Conservation (phyloP, 2,113 vertebrate genomes). For the Damaliscus lunatus region DNA sequence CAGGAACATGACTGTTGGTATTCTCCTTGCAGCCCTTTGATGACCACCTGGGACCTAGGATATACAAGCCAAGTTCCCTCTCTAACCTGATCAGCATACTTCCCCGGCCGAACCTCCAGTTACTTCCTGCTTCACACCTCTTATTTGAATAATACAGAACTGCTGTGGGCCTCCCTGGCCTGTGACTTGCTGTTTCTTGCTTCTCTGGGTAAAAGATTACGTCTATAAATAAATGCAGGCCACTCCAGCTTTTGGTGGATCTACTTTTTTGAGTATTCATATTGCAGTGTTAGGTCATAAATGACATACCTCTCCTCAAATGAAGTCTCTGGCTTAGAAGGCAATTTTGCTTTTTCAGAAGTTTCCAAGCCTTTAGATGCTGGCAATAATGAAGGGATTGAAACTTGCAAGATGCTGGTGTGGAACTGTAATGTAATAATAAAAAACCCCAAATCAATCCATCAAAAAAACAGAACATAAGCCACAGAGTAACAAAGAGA, state of each 20-base stretch:
- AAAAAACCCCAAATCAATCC: not conserved
- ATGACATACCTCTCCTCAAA: conserved; percentile 77
- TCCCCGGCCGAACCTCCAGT: no score
- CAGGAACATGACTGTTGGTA: accelerated
- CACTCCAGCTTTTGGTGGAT: not conserved
- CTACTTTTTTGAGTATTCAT: not conserved
- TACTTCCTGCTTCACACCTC: not conserved
- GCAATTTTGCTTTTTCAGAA: conserved; percentile 71
- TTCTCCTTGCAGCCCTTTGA: not conserved
- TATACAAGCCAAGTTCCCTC: not conserved
- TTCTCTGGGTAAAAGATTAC: not conserved
- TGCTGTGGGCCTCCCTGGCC: not conserved
- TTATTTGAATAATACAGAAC: not conserved
- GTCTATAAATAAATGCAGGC: not conserved
- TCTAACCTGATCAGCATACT: not conserved
- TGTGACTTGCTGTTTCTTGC: not conserved
- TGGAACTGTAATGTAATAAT: conserved; percentile 74
- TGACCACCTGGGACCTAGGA: not conserved
- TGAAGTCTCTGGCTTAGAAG: conserved; percentile 68
- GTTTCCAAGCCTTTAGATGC: conserved; percentile 63
- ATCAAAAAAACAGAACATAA: not conserved
- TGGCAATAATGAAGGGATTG: conserved; percentile 78
- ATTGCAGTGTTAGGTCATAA: not conserved
- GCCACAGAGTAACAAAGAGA: not conserved
- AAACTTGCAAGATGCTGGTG: conserved; percentile 81